Percentiles rank a stretch among this genome's conserved stretches.
Evolutionary conservation across 2,797 vertebrate species (phyloP).

Genomic region (Notamacropus eugenii): DNA sequence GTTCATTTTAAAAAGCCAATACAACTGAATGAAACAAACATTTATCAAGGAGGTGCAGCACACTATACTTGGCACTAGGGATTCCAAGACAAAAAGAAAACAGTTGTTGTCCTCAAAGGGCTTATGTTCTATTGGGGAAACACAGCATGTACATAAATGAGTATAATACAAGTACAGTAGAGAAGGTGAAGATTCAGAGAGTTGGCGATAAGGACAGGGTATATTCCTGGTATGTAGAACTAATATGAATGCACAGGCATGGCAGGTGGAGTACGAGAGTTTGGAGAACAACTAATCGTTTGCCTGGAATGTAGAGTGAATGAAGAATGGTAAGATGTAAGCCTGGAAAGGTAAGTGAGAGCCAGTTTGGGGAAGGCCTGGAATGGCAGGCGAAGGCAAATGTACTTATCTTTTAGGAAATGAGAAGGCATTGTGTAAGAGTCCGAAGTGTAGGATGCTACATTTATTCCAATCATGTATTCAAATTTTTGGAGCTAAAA

Average conservation of each 20-base stretch:
- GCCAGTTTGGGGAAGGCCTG: neutral
- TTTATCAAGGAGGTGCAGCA: neutral
- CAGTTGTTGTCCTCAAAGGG: neutral
- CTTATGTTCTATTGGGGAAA: neutral
- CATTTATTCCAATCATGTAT: neutral
- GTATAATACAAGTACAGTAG: neutral
- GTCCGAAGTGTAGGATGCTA: neutral
- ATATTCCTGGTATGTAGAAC: neutral
- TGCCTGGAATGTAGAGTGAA: neutral
- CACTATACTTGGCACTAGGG: neutral
- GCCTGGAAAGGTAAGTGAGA: neutral
- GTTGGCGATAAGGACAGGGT: neutral
- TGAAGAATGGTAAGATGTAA: neutral
- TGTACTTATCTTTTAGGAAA: neutral
- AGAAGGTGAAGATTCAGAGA: neutral
- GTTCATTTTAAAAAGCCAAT: neutral
- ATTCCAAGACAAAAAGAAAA: neutral
- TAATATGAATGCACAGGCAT: neutral
- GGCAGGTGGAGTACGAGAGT: neutral
- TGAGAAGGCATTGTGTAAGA: neutral
- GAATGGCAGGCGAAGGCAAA: neutral
- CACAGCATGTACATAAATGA: neutral
- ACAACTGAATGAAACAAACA: neutral
- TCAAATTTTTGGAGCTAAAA: constrained; percentile 46
- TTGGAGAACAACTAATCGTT: neutral